Conservation (phyloP, 2,888 invertebrate genomes). For the Hirtodrosophila duncani region DNA sequence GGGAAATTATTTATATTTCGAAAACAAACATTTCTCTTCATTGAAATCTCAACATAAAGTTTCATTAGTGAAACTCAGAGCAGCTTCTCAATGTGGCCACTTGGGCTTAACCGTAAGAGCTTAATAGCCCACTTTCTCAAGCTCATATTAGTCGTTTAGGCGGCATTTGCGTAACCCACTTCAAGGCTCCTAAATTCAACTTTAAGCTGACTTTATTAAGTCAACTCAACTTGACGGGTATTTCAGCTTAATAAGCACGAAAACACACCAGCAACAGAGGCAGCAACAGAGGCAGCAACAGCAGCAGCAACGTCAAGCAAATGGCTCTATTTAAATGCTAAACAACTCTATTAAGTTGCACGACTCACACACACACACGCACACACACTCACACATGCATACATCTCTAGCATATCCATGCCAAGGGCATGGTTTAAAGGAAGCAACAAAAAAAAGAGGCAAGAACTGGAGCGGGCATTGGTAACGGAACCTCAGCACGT, state of each 20-base stretch:
- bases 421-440: slow-evolving; percentile 40
- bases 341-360: slow-evolving; percentile 72
- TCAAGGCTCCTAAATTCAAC: slow-evolving; percentile 29
- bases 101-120: slow-evolving; percentile 47
- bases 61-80: slow-evolving; percentile 9
- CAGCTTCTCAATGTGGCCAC: slow-evolving; percentile 38
- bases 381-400: slow-evolving; percentile 12
- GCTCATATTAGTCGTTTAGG: slow-evolving; percentile 39
- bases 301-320: slow-evolving; percentile 36
- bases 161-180: slow-evolving; percentile 27
- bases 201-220: slow-evolving; percentile 68
- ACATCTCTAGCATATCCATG: slow-evolving; percentile 34
- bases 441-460: slow-evolving; percentile 18
- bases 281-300: slow-evolving; percentile 22
- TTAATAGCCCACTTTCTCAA: slow-evolving; percentile 34
- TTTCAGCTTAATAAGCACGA: slow-evolving; percentile 64
- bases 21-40: background rate
- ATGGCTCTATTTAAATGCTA: slow-evolving; percentile 68
- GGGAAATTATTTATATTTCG: background rate
- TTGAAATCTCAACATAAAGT: background rate
- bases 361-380: slow-evolving; percentile 45
- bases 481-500: slow-evolving; percentile 70
- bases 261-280: slow-evolving; percentile 21
- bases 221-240: slow-evolving; percentile 52
- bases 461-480: slow-evolving; percentile 34